Evolutionary conservation across 2,888 invertebrate species (phyloP).

Genomic region (Agrochola litura): DNA sequence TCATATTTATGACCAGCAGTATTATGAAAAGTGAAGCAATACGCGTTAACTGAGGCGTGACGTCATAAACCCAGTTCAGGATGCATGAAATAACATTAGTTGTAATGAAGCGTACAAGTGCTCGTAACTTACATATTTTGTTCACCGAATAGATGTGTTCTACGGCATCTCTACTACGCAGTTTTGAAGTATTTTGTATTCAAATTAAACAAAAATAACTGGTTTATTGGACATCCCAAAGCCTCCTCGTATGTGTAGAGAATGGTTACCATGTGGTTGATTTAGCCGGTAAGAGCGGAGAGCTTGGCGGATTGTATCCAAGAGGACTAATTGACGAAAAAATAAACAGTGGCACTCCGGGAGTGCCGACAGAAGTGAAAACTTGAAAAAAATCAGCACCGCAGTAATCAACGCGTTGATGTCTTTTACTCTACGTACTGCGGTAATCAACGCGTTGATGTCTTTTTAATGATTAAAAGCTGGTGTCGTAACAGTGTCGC

Average conservation of each 20-base stretch:
- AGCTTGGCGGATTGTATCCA: not conserved
- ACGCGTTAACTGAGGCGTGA: slow-evolving; percentile 38
- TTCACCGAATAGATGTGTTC: slow-evolving; percentile 30
- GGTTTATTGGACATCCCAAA: not conserved
- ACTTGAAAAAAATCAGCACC: no score
- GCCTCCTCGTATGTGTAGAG: not conserved
- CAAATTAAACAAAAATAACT: not conserved
- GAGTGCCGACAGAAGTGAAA: no score
- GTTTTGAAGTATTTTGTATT: not conserved
- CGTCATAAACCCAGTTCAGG: slow-evolving; percentile 50
- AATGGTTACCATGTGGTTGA: not conserved
- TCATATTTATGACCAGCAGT: slow-evolving; percentile 37
- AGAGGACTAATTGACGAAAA: not conserved
- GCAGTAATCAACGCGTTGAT: no score
- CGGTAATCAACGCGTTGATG: no score
- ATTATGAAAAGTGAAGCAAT: slow-evolving; percentile 42
- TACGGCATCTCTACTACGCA: not conserved
- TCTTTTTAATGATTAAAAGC: no score
- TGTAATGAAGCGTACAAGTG: slow-evolving; percentile 36
- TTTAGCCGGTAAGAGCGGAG: not conserved
- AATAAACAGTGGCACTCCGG: no score
- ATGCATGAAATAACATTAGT: slow-evolving; percentile 51
- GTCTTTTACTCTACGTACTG: no score
- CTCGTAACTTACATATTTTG: slow-evolving; percentile 47
- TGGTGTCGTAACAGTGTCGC: no score